Conservation (phyloP, 1,140 invertebrate genomes). For the Drosophila ambigua region DNA sequence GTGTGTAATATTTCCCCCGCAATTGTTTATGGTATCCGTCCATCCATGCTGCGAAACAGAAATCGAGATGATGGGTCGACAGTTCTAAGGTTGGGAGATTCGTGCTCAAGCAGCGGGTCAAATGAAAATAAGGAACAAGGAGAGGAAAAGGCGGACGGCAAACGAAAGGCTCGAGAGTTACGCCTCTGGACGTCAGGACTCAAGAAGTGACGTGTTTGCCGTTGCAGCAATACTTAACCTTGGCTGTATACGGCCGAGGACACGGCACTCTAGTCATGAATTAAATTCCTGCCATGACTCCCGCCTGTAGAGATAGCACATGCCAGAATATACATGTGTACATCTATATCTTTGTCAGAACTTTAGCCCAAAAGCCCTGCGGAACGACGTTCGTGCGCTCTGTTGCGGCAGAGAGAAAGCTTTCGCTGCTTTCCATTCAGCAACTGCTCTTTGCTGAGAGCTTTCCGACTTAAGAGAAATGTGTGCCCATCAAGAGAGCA, state of each 20-base stretch:
- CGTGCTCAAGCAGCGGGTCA: constrained; percentile 66
- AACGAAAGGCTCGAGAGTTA: constrained; percentile 16
- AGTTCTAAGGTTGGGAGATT: constrained; percentile 29
- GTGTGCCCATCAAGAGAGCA: background rate
- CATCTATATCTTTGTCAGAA: constrained; percentile 37
- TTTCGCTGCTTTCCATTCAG: constrained; percentile 61
- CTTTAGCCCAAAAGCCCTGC: constrained; percentile 61
- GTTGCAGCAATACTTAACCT: constrained; percentile 70
- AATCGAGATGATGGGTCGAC: background rate
- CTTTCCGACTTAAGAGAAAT: constrained; percentile 21
- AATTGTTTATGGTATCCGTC: constrained; percentile 52
- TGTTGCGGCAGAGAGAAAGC: constrained; percentile 18
- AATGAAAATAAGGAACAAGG: constrained; percentile 33
- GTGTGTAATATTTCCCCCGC: constrained; percentile 51
- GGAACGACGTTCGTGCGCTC: constrained; percentile 9
- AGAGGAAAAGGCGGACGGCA: constrained; percentile 24
- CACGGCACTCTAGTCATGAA: constrained; percentile 78
- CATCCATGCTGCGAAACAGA: constrained; percentile 3
- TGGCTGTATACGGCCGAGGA: constrained; percentile 75
- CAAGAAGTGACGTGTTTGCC: constrained; percentile 62
- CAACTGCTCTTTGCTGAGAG: constrained; percentile 28
- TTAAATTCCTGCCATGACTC: constrained; percentile 72
- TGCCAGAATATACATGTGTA: constrained; percentile 10
- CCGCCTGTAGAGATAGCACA: constrained; percentile 44
- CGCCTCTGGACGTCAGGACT: constrained; percentile 34